These are phyloP conservation scores for Apotomis betuletana DNA, from an alignment of 2,888 invertebrate genomes.

Conservation along the genomic window DNA sequence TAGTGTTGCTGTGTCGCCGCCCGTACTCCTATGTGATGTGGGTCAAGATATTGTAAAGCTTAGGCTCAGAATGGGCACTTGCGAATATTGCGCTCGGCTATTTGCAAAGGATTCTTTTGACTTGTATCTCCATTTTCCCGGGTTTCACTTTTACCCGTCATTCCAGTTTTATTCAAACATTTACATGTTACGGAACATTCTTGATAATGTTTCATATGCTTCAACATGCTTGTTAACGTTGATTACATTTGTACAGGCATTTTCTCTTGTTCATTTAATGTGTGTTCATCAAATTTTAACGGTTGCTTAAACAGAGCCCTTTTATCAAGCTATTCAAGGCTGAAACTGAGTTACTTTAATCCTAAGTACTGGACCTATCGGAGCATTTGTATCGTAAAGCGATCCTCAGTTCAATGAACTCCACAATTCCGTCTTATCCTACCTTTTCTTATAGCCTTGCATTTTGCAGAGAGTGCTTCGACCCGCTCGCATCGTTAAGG, in stretches of 20 bases:
- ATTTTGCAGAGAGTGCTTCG: slow-evolving; percentile 23
- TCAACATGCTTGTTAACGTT: neutral
- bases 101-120: slow-evolving; percentile 39
- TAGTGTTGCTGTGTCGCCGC: slow-evolving; percentile 20
- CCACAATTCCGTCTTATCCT: slow-evolving; percentile 14
- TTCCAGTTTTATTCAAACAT: slow-evolving; percentile 20
- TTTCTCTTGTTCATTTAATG: no score
- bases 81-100: slow-evolving; percentile 38
- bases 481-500: slow-evolving; percentile 49
- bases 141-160: slow-evolving; percentile 30
- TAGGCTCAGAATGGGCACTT: slow-evolving; percentile 33
- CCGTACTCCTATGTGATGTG: slow-evolving; percentile 38
- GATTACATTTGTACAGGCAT: slow-evolving; percentile 5
- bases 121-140: slow-evolving; percentile 27
- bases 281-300: no score
- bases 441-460: slow-evolving; percentile 32
- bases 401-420: slow-evolving; percentile 27
- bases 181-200: slow-evolving; percentile 7
- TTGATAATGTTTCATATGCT: neutral
- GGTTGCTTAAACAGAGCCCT: neutral
- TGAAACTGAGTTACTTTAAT: neutral
- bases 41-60: slow-evolving; percentile 43
- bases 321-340: neutral
- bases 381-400: slow-evolving; percentile 14
- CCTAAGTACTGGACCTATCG: neutral